phyloP scores from a whole-genome alignment of 2,888 invertebrate genomes.

The Buathra laborator region DNA sequence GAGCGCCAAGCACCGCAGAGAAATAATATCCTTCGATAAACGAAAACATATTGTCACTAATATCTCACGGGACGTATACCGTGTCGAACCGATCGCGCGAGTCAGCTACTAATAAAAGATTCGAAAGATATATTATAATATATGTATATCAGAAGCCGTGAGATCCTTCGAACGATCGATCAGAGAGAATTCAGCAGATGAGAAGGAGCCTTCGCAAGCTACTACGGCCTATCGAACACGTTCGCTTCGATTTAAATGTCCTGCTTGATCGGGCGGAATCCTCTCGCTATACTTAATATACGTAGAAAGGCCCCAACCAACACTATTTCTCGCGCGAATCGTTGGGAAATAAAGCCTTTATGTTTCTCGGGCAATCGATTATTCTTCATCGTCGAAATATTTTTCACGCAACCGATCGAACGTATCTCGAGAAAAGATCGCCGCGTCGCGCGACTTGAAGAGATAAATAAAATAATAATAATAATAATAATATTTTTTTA shows the following conservation, averaged over 20 bases:
- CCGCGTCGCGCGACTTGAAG: background rate
- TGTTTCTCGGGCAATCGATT: background rate
- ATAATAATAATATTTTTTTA: no score
- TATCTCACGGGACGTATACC: slow-evolving; percentile 70
- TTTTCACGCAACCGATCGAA: slow-evolving; percentile 26
- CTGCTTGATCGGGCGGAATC: slow-evolving; percentile 80
- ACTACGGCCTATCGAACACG: slow-evolving; percentile 77
- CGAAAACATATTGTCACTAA: slow-evolving; percentile 83
- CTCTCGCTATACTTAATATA: slow-evolving; percentile 63
- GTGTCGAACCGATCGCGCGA: slow-evolving; percentile 75
- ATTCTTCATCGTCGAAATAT: slow-evolving; percentile 30
- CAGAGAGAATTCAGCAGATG: slow-evolving; percentile 57
- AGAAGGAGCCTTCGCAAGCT: slow-evolving; percentile 52
- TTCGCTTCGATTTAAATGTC: slow-evolving; percentile 82
- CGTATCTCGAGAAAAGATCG: slow-evolving; percentile 26
- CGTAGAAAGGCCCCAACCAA: background rate
- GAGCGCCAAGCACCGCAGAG: background rate
- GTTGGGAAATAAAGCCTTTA: background rate
- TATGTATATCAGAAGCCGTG: slow-evolving; percentile 46
- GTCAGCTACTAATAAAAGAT: slow-evolving; percentile 30
- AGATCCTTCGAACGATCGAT: slow-evolving; percentile 41
- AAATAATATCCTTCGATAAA: slow-evolving; percentile 77
- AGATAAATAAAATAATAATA: background rate
- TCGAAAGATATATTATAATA: slow-evolving; percentile 2
- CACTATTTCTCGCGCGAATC: background rate